Evolutionary conservation across 1,140 invertebrate species (phyloP).

Genomic region (Amyelois transitella): DNA sequence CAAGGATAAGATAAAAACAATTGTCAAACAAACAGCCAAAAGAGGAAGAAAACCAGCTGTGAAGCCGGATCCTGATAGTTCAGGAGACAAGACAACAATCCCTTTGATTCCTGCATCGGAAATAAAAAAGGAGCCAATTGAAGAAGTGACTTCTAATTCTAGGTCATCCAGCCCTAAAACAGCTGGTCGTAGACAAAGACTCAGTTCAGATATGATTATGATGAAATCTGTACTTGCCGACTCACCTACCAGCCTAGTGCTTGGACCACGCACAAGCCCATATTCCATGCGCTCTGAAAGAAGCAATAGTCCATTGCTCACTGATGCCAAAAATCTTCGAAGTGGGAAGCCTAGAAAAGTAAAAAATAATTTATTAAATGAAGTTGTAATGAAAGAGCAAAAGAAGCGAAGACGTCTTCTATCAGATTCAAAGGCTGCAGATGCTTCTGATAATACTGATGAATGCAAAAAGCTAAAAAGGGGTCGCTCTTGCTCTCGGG

Average conservation of each 20-base stretch:
- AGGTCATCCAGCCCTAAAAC: slow-evolving; percentile 68
- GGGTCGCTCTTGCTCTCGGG: slow-evolving; percentile 75
- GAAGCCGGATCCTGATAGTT: slow-evolving; percentile 37
- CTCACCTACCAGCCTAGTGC: slow-evolving; percentile 46
- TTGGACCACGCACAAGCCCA: slow-evolving; percentile 67
- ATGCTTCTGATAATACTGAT: slow-evolving; percentile 48
- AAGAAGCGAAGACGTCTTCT: slow-evolving; percentile 66
- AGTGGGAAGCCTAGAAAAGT: slow-evolving; percentile 79
- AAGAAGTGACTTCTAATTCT: slow-evolving; percentile 53
- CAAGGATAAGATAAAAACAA: slow-evolving; percentile 54
- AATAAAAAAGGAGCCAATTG: slow-evolving; percentile 66
- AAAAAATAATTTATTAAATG: slow-evolving; percentile 71
- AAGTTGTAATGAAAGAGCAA: slow-evolving; percentile 67
- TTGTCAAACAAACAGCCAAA: slow-evolving; percentile 44
- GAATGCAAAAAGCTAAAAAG: slow-evolving; percentile 74
- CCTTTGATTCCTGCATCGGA: slow-evolving; percentile 58
- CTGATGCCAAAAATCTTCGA: slow-evolving; percentile 74
- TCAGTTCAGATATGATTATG: slow-evolving; percentile 65
- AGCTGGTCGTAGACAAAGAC: slow-evolving; percentile 51
- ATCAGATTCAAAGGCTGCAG: slow-evolving; percentile 58
- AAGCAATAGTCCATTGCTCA: slow-evolving; percentile 65
- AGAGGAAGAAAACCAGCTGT: slow-evolving; percentile 46
- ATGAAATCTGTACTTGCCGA: slow-evolving; percentile 64
- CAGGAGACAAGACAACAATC: slow-evolving; percentile 52
- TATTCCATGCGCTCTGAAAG: slow-evolving; percentile 75